Base-by-base conservation (phyloP, 2,888 invertebrate species). In the Acleris emargana region DNA sequence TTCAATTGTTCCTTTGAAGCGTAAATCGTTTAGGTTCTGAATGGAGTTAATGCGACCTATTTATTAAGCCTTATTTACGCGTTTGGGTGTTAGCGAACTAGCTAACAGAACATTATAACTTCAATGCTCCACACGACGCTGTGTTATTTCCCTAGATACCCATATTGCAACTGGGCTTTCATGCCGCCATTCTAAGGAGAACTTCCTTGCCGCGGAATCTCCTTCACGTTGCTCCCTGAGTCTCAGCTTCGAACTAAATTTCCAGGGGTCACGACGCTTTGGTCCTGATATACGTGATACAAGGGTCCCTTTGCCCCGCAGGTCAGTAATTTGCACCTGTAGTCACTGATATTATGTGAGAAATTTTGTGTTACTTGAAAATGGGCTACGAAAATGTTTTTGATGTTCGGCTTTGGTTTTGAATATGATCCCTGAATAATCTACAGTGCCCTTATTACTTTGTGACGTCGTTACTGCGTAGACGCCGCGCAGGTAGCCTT, bases 281-380 rank as follows among this genome's bases (percentile, higher is more conserved):
- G 87, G 88, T 74, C 73, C 70, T 73, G 76, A 78, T 77, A 72
- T 78, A 79, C 77, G 82, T 79, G 82, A 84, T 85, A 85, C 80
- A 81, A 83, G 83, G 84, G 84, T 80, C 82, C 80, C 80, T 76
- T 76, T 79, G 76, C 81, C 83, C 87, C 82, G 74, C 79, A 81
- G 82, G 82, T 82, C 78, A 78, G 85, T 89, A 88, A 88, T 87
- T 88, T 88, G 88, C 89, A 89, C 88, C 89, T 89, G 89, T 87
- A 88, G 79, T 82, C 85, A 72, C 80, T 75, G 83, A 84, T 88
- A 88, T 88, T 87, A 86, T 86, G 86, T 86, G 87, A 84, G 84
- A 87, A 86, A 86, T 86, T 88, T 83, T 80, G 81, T 82, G 81
- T 80, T 80, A 83, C 81, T 84, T 77, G 80, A 80, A 78, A 79